Conservation (phyloP, 2,113 vertebrate genomes). For the Plestiodon gilberti region DNA sequence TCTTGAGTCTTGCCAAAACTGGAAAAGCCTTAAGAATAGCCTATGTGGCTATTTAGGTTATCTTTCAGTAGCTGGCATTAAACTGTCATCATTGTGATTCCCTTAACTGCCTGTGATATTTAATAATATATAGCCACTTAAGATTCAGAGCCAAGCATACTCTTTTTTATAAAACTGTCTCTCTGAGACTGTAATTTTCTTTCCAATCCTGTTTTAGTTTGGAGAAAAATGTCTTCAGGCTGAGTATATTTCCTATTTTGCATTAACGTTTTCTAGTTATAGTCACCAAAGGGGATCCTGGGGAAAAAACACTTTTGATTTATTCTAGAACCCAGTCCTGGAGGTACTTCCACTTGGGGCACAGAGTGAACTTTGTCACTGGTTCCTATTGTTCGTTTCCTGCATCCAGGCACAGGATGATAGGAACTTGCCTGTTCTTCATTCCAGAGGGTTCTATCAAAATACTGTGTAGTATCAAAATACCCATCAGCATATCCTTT, state of each 20-base stretch:
- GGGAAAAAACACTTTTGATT: too few relatives aligned
- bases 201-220: neutral
- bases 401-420: constrained; percentile 21
- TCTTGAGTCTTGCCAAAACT: neutral
- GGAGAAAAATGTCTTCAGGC: too few relatives aligned
- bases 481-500: neutral
- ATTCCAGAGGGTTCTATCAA: neutral
- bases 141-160: neutral
- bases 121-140: neutral
- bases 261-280: neutral
- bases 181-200: neutral
- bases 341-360: neutral
- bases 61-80: neutral
- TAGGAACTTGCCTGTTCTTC: constrained; percentile 1
- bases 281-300: neutral
- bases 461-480: neutral
- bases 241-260: neutral
- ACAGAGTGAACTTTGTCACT: neutral
- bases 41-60: neutral
- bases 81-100: neutral
- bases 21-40: neutral
- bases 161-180: neutral
- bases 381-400: neutral
- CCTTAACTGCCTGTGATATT: neutral
- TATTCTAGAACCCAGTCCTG: too few relatives aligned